Percentiles rank a stretch among this genome's conserved stretches.
Evolutionary conservation across 2,888 invertebrate genomes (phyloP).

Genomic region (Chironomus riparius): DNA sequence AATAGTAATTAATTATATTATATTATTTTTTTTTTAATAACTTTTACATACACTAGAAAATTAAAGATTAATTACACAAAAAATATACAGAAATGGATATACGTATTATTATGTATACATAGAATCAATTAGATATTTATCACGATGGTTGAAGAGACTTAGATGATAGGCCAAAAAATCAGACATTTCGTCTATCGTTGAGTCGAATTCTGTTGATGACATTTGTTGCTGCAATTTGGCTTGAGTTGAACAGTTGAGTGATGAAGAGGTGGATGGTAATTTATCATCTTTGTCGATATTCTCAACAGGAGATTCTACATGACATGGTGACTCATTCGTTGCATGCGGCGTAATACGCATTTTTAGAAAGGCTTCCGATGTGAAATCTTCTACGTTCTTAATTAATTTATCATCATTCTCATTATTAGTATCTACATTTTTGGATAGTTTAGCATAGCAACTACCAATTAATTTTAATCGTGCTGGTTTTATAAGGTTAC

Average conservation of each 20-base stretch:
- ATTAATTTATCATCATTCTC: not conserved
- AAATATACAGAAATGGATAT: not conserved
- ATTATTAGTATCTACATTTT: not conserved
- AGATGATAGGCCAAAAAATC: slow-evolving; percentile 13
- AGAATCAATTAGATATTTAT: slow-evolving; percentile 19
- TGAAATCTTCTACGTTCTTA: not conserved
- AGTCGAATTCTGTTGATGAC: slow-evolving; percentile 8
- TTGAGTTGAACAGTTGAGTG: slow-evolving; percentile 14
- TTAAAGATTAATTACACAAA: too few relatives aligned
- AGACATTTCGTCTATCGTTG: slow-evolving; percentile 14
- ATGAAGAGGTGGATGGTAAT: not conserved
- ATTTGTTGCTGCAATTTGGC: slow-evolving; percentile 17
- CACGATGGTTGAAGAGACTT: not conserved
- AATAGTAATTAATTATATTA: too few relatives aligned
- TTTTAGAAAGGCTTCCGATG: slow-evolving; percentile 7
- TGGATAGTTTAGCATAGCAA: not conserved
- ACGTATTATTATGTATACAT: slow-evolving; percentile 16
- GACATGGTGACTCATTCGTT: not conserved
- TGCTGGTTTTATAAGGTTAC: slow-evolving; percentile 11
- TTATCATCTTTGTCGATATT: not conserved
- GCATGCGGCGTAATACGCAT: slow-evolving; percentile 3
- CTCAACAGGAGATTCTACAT: not conserved
- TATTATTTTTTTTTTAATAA: too few relatives aligned
- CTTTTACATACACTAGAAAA: too few relatives aligned
- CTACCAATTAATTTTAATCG: slow-evolving; percentile 9